phyloP scores from a whole-genome alignment of 1,140 invertebrate genomes.

The Brachionus calyciflorus region DNA sequence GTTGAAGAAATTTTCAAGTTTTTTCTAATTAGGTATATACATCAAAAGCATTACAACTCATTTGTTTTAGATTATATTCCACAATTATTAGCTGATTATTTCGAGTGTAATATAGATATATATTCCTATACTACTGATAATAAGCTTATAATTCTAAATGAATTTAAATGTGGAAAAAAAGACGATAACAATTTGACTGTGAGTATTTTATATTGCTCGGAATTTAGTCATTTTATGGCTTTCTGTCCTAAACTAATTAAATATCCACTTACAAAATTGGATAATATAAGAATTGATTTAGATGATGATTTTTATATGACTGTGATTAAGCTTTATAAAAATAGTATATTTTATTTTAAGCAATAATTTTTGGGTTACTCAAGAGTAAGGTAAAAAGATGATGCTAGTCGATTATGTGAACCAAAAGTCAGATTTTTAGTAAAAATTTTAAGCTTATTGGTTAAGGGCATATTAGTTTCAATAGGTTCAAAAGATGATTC shows the following conservation, averaged over 20 bases:
- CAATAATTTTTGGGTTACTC: too few species aligned
- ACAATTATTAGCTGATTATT: not conserved
- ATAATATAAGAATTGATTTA: too few species aligned
- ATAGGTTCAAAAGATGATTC: too few species aligned
- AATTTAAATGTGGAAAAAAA: not conserved
- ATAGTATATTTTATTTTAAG: too few species aligned
- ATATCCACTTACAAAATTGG: not conserved
- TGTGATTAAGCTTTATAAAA: too few species aligned
- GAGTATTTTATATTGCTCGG: not conserved
- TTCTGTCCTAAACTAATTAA: not conserved
- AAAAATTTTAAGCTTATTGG: too few species aligned
- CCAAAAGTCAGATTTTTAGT: too few species aligned
- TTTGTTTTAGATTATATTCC: constrained; percentile 24
- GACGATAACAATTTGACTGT: not conserved
- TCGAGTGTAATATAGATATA: not conserved
- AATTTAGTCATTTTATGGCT: not conserved
- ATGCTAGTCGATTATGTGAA: too few species aligned
- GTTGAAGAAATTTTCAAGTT: constrained; percentile 4
- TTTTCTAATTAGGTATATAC: not conserved
- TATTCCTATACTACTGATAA: not conserved
- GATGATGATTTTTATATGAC: too few species aligned
- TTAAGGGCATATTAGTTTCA: too few species aligned
- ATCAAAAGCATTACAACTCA: not conserved
- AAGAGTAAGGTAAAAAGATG: too few species aligned
- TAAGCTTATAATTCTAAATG: not conserved